These are phyloP conservation scores for Bubo bubo DNA, from an alignment of 2,113 vertebrate species.

Conservation along the genomic window DNA sequence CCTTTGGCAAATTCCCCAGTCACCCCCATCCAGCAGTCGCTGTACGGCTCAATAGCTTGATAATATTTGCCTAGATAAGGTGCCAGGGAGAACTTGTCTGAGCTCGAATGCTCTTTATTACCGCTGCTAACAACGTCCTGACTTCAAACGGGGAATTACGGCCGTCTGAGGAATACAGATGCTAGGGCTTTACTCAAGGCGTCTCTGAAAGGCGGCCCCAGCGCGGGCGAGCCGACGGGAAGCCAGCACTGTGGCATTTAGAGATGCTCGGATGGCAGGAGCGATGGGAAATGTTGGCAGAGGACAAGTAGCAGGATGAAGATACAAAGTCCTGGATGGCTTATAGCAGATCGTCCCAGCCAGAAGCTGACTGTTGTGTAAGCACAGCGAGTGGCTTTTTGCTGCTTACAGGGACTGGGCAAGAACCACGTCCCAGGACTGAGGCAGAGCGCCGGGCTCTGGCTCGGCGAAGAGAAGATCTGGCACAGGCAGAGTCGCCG, in stretches of 20 bases:
- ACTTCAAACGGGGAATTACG: not conserved
- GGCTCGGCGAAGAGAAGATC: not conserved
- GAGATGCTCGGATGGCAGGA: not conserved
- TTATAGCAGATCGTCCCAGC: not conserved
- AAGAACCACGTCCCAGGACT: not conserved
- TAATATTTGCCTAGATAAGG: not conserved
- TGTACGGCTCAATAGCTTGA: slow-evolving; percentile 8
- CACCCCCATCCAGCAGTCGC: not conserved
- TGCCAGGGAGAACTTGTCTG: slow-evolving; percentile 28
- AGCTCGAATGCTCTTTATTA: not conserved
- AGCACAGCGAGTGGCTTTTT: not conserved
- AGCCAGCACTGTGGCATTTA: not conserved
- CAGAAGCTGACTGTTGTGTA: not conserved
- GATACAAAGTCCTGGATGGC: accelerated
- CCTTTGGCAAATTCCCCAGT: not conserved
- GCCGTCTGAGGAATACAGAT: not conserved
- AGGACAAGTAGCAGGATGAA: not conserved
- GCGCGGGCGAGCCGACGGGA: not conserved
- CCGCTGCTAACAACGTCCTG: not conserved
- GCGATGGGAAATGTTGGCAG: not conserved
- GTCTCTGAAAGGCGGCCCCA: not conserved
- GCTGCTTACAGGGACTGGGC: not conserved
- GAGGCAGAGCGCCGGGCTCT: not conserved
- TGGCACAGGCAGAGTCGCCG: not conserved
- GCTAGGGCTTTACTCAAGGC: not conserved